phyloP scores from a whole-genome alignment of 1,140 invertebrate genomes.

The Littorina saxatilis region DNA sequence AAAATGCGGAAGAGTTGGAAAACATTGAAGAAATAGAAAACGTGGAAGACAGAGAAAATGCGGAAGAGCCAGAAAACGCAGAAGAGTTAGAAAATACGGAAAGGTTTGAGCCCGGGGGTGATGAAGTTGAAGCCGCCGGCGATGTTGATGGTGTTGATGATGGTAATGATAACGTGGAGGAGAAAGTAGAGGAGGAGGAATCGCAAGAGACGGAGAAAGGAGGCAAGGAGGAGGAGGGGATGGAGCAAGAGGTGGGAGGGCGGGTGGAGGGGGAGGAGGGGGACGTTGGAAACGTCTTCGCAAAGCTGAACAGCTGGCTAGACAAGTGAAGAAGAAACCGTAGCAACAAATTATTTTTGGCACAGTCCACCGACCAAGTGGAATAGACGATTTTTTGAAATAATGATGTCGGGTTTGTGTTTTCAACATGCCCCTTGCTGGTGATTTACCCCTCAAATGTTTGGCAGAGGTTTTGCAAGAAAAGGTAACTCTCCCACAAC shows the following conservation, averaged over 20 bases:
- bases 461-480: no score
- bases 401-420: not conserved
- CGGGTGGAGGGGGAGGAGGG: not conserved
- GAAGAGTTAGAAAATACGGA: no score
- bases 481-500: no score
- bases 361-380: no score
- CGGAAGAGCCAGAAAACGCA: not conserved
- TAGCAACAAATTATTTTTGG: not conserved
- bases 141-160: no score
- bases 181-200: not conserved
- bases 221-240: constrained; percentile 24
- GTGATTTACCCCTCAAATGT: no score
- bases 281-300: constrained; percentile 30
- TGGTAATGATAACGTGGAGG: constrained; percentile 25
- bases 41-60: constrained; percentile 8
- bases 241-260: not conserved
- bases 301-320: constrained; percentile 34
- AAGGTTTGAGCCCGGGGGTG: not conserved
- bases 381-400: not conserved
- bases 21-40: not conserved
- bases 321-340: not conserved
- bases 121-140: not conserved
- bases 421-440: no score
- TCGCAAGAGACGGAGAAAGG: not conserved
- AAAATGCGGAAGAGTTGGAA: constrained; percentile 7